These are phyloP conservation scores for Dicycla oo DNA, from an alignment of 2,888 invertebrate species.

Conservation along the genomic window DNA sequence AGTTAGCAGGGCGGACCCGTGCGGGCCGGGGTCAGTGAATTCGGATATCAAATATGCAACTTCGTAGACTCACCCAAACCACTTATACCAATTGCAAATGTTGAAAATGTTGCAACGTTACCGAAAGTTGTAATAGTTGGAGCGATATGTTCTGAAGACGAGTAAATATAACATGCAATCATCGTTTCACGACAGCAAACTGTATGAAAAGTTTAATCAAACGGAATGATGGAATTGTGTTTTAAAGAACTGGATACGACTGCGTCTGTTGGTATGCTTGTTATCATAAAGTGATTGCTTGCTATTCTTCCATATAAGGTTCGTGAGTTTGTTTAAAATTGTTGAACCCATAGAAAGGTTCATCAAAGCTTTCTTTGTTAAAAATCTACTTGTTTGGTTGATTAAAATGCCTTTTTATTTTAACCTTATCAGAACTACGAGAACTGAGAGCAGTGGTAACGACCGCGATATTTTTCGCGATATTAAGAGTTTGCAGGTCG, in stretches of 20 bases:
- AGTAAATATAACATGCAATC: slow-evolving; percentile 45
- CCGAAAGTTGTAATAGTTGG: slow-evolving; percentile 58
- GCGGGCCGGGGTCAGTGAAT: slow-evolving; percentile 66
- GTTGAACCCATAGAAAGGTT: background rate
- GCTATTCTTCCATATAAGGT: background rate
- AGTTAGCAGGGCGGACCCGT: slow-evolving; percentile 48
- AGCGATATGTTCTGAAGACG: slow-evolving; percentile 37
- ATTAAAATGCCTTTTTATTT: background rate
- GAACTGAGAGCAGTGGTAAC: no score
- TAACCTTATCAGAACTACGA: background rate
- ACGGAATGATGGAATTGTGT: slow-evolving; percentile 11
- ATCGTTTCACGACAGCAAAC: slow-evolving; percentile 16
- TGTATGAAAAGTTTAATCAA: slow-evolving; percentile 28
- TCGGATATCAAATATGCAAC: slow-evolving; percentile 79
- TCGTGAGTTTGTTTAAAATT: background rate
- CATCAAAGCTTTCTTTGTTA: background rate
- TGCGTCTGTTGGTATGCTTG: background rate
- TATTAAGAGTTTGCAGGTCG: no score
- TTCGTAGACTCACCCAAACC: slow-evolving; percentile 73
- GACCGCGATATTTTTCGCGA: no score
- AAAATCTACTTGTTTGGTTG: background rate
- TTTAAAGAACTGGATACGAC: background rate
- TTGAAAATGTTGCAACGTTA: slow-evolving; percentile 64
- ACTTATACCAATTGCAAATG: slow-evolving; percentile 80
- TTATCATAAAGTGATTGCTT: slow-evolving; percentile 11